Conservation (phyloP, 2,888 invertebrate species). For the Harmothoe impar region DNA sequence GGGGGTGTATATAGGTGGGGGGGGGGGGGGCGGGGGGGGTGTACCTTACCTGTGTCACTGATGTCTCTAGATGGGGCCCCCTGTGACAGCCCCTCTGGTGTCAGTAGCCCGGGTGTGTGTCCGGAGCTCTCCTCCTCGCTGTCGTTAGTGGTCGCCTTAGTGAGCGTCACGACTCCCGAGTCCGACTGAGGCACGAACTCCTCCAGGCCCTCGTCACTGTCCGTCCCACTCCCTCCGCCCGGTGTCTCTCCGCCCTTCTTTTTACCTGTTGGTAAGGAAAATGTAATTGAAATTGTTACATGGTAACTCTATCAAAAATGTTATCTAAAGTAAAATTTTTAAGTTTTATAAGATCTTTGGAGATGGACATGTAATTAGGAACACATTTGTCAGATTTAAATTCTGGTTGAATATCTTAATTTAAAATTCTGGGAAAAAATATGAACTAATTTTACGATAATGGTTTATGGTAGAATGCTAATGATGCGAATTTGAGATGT, state of each 20-base stretch:
- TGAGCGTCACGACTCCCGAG: not conserved
- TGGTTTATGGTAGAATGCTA: too few species aligned
- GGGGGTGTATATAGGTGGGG: too few species aligned
- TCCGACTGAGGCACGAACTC: constrained; percentile 52
- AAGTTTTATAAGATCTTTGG: too few species aligned
- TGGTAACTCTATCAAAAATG: too few species aligned
- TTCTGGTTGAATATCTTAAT: too few species aligned
- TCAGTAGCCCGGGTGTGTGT: constrained; percentile 48
- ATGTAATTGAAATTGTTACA: not conserved
- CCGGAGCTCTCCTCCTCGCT: constrained; percentile 45
- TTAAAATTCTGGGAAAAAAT: too few species aligned
- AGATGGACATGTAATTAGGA: too few species aligned
- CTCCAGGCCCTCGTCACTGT: constrained; percentile 62
- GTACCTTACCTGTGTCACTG: constrained; percentile 47
- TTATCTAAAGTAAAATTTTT: too few species aligned
- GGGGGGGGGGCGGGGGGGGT: too few species aligned
- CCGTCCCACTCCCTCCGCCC: not conserved
- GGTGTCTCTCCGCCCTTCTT: constrained; percentile 19
- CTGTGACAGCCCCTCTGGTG: constrained; percentile 51
- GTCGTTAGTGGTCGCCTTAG: constrained; percentile 2
- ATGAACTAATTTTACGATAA: too few species aligned
- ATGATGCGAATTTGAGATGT: too few species aligned
- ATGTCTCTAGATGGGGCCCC: constrained; percentile 40
- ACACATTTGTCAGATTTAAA: too few species aligned
- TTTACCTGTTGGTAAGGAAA: constrained; percentile 25